Percentiles rank a stretch among this genome's conserved stretches.
phyloP scores from a whole-genome alignment of 2,113 vertebrate species.

The Megaceryle torquata region DNA sequence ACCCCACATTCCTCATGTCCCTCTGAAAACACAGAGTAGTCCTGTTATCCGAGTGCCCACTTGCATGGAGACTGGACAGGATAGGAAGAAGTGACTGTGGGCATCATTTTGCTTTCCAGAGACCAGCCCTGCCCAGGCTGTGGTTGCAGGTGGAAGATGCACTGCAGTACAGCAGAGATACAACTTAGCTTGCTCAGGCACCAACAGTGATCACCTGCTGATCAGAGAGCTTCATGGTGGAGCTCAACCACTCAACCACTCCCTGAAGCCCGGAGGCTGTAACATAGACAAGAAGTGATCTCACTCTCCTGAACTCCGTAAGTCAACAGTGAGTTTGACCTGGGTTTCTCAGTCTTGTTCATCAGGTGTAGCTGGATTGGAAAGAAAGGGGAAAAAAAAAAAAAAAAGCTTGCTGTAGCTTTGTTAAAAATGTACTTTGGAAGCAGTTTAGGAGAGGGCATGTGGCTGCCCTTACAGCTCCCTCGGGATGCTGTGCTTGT shows the following conservation, averaged over 20 bases:
- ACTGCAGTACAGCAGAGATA: not conserved
- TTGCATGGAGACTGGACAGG: not conserved
- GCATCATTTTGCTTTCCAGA: not conserved
- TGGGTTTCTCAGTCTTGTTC: not conserved
- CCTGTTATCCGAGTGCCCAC: not conserved
- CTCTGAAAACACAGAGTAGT: not conserved
- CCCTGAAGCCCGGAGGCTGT: not conserved
- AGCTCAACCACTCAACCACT: not conserved
- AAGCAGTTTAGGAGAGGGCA: slow-evolving; percentile 12
- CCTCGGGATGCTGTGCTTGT: not conserved
- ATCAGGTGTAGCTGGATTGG: not conserved
- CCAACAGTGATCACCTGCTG: rapidly evolving
- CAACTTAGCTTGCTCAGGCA: not conserved
- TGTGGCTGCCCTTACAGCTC: slow-evolving; percentile 7
- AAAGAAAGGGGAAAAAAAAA: not conserved
- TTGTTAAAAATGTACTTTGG: slow-evolving; percentile 16
- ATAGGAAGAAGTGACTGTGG: not conserved
- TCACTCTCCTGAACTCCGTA: not conserved
- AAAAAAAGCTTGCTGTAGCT: not conserved
- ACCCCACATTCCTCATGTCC: rapidly evolving
- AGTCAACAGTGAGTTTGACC: not conserved
- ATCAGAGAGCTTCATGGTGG: not conserved
- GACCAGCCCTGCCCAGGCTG: not conserved
- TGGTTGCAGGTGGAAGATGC: not conserved
- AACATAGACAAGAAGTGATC: not conserved